A percentile compares a stretch with the other conserved stretches of the same genome.
Evolutionary conservation across 2,888 invertebrate genomes (phyloP).

Genomic region (Uropetala carovei): DNA sequence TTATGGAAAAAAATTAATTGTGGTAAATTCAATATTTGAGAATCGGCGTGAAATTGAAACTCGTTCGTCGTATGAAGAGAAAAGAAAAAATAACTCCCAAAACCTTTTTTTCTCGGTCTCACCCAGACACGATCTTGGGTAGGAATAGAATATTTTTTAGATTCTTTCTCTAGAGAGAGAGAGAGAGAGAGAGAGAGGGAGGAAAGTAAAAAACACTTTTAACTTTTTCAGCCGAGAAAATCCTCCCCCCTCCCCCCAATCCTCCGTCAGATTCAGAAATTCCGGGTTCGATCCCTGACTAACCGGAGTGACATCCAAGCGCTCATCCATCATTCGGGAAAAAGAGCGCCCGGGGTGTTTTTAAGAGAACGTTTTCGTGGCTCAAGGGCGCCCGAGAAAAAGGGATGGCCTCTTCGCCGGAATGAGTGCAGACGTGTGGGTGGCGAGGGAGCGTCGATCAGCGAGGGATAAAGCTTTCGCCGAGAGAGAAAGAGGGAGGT

Average conservation of each 20-base stretch:
- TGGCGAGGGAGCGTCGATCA: conserved; percentile 14
- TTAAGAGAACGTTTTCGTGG: not conserved
- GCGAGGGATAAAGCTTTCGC: not conserved
- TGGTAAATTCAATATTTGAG: too few relatives aligned
- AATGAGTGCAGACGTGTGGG: not conserved
- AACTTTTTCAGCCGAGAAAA: too few relatives aligned
- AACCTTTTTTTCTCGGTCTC: not conserved
- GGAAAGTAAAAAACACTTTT: too few relatives aligned
- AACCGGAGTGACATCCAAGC: not conserved
- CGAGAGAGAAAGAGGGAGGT: too few relatives aligned
- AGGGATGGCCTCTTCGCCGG: not conserved
- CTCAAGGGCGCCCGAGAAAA: not conserved
- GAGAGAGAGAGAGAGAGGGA: too few relatives aligned
- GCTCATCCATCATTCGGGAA: conserved; percentile 8
- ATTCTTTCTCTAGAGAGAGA: too few relatives aligned
- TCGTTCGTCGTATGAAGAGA: not conserved
- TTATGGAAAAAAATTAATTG: too few relatives aligned
- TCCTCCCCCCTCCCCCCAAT: not conserved
- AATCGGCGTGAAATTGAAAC: too few relatives aligned
- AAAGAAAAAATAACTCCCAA: not conserved
- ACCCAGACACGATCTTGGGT: too few relatives aligned
- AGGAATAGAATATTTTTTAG: too few relatives aligned
- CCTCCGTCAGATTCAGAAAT: not conserved
- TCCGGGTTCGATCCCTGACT: conserved; percentile 22
- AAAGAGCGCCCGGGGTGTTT: conserved; percentile 17